A percentile compares a stretch with the other conserved stretches of the same genome.
These are phyloP conservation scores for Cephalopterus ornatus DNA, from an alignment of 2,113 vertebrate species.

Conservation along the genomic window DNA sequence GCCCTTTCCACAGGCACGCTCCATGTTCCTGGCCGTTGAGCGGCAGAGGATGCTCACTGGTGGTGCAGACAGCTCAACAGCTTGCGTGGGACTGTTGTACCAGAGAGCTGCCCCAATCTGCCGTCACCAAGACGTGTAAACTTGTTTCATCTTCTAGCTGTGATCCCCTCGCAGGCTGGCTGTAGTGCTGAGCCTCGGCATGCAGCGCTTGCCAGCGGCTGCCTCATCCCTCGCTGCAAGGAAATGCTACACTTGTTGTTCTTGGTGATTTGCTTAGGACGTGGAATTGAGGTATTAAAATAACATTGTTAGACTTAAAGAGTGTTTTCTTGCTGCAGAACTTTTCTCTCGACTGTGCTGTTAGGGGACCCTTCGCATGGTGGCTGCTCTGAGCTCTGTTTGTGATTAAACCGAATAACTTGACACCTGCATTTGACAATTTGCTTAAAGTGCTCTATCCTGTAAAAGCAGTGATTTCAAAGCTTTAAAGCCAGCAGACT, in stretches of 20 bases:
- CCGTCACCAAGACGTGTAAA: not conserved
- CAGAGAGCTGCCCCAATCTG: not conserved
- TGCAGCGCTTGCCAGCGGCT: not conserved
- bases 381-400: constrained; percentile 25
- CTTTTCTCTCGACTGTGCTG: not conserved
- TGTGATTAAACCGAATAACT: constrained; percentile 59
- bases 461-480: constrained; percentile 44
- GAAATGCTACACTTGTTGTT: constrained; percentile 14
- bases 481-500: constrained; percentile 48
- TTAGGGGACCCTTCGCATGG: not conserved
- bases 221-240: not conserved
- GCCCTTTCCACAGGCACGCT: not conserved
- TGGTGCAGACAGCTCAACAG: not conserved
- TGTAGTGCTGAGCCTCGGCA: not conserved
- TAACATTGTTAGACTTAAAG: not conserved
- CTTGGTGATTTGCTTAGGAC: not conserved
- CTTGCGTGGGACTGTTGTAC: not conserved
- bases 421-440: constrained; percentile 60
- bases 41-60: not conserved
- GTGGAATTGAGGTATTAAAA: not conserved
- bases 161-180: not conserved
- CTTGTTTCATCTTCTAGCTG: not conserved
- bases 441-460: constrained; percentile 55
- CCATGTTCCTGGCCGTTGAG: not conserved
- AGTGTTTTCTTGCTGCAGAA: constrained; percentile 2